Evolutionary conservation across 2,888 invertebrate species (phyloP).

Genomic region (Drosophila neotestacea): DNA sequence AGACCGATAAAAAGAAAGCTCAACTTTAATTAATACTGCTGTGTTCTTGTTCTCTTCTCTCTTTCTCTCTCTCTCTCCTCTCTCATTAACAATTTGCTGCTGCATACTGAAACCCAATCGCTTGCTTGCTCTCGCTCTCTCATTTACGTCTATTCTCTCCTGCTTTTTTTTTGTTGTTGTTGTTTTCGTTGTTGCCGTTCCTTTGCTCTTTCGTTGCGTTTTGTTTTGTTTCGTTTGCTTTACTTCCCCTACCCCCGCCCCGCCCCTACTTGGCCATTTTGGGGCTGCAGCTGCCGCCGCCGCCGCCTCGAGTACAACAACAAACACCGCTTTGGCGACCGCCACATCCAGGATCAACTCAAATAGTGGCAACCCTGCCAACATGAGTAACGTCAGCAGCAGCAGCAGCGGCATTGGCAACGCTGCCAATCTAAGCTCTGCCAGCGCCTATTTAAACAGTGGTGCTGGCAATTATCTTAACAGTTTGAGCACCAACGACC

Average conservation of each 20-base stretch:
- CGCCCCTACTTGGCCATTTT: neutral
- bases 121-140: slow-evolving; percentile 17
- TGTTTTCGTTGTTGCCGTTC: slow-evolving; percentile 5
- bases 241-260: neutral
- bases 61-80: slow-evolving; percentile 16
- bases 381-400: slow-evolving; percentile 10
- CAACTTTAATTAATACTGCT: slow-evolving; percentile 45
- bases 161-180: neutral
- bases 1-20: slow-evolving; percentile 17
- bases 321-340: slow-evolving; percentile 30
- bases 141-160: neutral
- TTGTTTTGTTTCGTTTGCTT: slow-evolving; percentile 36
- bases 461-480: slow-evolving; percentile 66
- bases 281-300: slow-evolving; percentile 31
- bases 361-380: slow-evolving; percentile 29
- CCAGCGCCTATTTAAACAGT: slow-evolving; percentile 65
- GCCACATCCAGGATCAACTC: slow-evolving; percentile 39
- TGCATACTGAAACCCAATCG: slow-evolving; percentile 15
- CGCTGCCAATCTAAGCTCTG: slow-evolving; percentile 41
- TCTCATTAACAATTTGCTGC: slow-evolving; percentile 21
- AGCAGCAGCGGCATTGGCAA: slow-evolving; percentile 9
- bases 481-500: slow-evolving; percentile 81
- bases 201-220: slow-evolving; percentile 35
- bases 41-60: slow-evolving; percentile 51
- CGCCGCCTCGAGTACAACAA: slow-evolving; percentile 21